Conservation (phyloP, 2,888 invertebrate genomes). For the Drosophila fulvimacula region DNA sequence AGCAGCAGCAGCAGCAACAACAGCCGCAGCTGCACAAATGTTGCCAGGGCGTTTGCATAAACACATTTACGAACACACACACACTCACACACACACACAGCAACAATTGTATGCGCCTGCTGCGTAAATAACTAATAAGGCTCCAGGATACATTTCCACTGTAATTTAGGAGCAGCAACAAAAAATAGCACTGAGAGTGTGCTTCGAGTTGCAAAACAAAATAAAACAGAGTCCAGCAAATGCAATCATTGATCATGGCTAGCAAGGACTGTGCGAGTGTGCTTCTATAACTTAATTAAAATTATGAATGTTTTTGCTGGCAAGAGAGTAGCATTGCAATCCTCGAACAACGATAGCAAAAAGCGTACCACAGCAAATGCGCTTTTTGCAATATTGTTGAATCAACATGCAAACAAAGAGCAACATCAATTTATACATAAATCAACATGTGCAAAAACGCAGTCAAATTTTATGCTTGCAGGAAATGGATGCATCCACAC, state of each 20-base stretch:
- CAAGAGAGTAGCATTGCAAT: not conserved
- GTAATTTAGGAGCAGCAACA: conserved; percentile 62
- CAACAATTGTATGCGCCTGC: conserved; percentile 48
- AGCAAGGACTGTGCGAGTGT: conserved; percentile 15
- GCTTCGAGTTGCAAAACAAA: conserved; percentile 14
- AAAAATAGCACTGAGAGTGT: conserved; percentile 14
- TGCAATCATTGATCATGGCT: conserved; percentile 43
- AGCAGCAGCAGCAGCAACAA: conserved; percentile 6
- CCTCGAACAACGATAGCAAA: conserved; percentile 4
- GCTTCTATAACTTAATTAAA: conserved; percentile 70
- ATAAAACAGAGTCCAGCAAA: conserved; percentile 26
- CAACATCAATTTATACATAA: conserved; percentile 71
- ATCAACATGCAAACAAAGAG: conserved; percentile 47
- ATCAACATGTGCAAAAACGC: conserved; percentile 66
- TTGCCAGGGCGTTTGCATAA: conserved; percentile 59
- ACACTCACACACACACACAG: conserved; percentile 6
- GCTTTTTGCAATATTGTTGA: conserved; percentile 50
- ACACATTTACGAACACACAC: conserved; percentile 41
- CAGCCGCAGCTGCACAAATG: conserved; percentile 38
- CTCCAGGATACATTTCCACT: conserved; percentile 65
- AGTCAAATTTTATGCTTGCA: conserved; percentile 24
- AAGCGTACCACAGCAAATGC: conserved; percentile 50
- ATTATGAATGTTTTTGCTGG: conserved; percentile 60
- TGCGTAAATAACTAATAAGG: conserved; percentile 78
- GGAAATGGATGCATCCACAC: conserved; percentile 17